These are phyloP conservation scores for Thryonomys swinderianus DNA, from an alignment of 2,113 vertebrate genomes.

Conservation along the genomic window DNA sequence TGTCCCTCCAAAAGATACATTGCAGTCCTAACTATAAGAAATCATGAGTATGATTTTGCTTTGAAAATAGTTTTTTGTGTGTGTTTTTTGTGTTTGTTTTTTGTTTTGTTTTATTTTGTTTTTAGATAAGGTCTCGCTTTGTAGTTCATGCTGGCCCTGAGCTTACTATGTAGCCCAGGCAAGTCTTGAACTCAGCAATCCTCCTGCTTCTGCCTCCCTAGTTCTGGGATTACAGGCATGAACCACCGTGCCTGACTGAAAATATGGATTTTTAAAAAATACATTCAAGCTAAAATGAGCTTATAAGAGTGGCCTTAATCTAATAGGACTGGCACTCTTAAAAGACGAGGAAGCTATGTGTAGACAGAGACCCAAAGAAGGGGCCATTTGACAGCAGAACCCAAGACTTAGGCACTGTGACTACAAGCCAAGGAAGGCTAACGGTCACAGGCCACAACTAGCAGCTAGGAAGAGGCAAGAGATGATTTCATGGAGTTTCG, in stretches of 20 bases:
- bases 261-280: not conserved
- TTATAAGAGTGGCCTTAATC: not conserved
- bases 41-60: not conserved
- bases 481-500: not conserved
- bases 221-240: too few species aligned
- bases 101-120: too few species aligned
- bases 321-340: not conserved
- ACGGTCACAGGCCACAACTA: not conserved
- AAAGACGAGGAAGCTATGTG: not conserved
- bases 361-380: not conserved
- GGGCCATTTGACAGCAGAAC: not conserved
- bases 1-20: not conserved
- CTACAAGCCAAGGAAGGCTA: not conserved
- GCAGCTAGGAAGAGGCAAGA: not conserved
- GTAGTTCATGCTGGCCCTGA: too few species aligned
- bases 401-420: not conserved
- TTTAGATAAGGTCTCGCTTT: too few species aligned
- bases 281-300: not conserved
- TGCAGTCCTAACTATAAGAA: not conserved
- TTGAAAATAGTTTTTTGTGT: too few species aligned
- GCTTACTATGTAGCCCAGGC: too few species aligned
- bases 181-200: too few species aligned
- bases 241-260: too few species aligned
- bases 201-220: too few species aligned
- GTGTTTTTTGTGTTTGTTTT: too few species aligned